A percentile compares a stretch with the other conserved stretches of the same genome.
Evolutionary conservation across 2,888 invertebrate species (phyloP).

Genomic region (Caenorhabditis macrosperma): DNA sequence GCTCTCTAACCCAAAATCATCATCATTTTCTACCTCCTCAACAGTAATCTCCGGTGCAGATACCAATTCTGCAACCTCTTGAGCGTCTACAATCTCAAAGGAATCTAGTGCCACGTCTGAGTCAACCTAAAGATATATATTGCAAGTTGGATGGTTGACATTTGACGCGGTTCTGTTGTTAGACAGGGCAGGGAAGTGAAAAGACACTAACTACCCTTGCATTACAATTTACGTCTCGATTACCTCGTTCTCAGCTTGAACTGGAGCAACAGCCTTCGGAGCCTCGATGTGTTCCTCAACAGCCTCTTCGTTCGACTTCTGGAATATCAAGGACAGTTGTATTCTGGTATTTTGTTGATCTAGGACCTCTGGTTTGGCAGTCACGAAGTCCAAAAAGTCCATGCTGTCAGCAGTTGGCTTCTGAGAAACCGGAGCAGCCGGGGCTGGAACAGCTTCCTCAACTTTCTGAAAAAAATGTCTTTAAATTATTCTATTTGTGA

Average conservation of each 20-base stretch:
- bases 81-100: slow-evolving; percentile 50
- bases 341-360: neutral
- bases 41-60: slow-evolving; percentile 49
- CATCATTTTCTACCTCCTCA: slow-evolving; percentile 39
- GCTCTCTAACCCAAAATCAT: slow-evolving; percentile 5
- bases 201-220: slow-evolving; percentile 46
- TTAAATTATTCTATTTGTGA: neutral
- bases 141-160: slow-evolving; percentile 2
- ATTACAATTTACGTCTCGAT: neutral
- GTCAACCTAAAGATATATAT: slow-evolving; percentile 49
- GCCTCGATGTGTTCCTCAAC: slow-evolving; percentile 43
- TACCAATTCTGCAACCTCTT: slow-evolving; percentile 46
- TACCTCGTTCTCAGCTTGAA: slow-evolving; percentile 41
- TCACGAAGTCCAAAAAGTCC: slow-evolving; percentile 61
- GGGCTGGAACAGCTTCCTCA: slow-evolving; percentile 25
- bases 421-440: slow-evolving; percentile 22
- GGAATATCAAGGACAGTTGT: too few relatives aligned
- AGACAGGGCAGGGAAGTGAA: slow-evolving; percentile 21
- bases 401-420: slow-evolving; percentile 58
- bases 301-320: slow-evolving; percentile 18
- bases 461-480: slow-evolving; percentile 41
- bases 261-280: slow-evolving; percentile 34
- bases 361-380: slow-evolving; percentile 36
- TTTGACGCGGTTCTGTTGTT: slow-evolving; percentile 4
- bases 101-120: slow-evolving; percentile 58